Evolutionary conservation across 2,113 vertebrate genomes (phyloP), one percentile per base, ranked within the genome.

Genomic region (Panthera uncia): DNA sequence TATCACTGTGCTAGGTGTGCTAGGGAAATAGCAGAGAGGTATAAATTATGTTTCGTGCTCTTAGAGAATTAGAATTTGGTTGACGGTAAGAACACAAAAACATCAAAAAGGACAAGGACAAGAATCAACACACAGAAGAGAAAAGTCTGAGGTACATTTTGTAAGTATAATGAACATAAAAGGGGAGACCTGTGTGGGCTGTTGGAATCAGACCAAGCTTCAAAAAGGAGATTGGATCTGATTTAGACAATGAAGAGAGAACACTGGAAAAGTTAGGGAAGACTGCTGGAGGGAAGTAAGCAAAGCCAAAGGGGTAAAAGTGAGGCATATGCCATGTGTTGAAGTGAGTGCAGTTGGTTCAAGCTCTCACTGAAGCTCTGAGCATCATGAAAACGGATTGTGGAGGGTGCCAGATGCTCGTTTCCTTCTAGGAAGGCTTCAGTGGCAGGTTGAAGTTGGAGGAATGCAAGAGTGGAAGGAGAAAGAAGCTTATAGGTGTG

Each of bases 1-100:
- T 79, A 69, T 31, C 2, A n/a, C 33, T 74, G 50, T 45, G 69
- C 13, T 85, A 68, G 31, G 2, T 52, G 5, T 21, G 18, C 29
- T 9, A n/a, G 13, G n/a, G 6, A 93, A 79, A 90, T 45, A 61
- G 1, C 19, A 79, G 85, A 79, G 23, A 85, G 87, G 3, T 81
- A 55, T 48, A 86, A 45, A 95, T 74, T 8, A 36, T 74, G 12
- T 63, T 81, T 92, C 68, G 55, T 29, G 65, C 21, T 84, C 31
- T 96, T 7, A 71, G 21, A 71, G 13, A 95, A 87, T 36, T 74
- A 87, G 50, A 83, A 88, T 69, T 93, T 69, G 57, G 69, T 91
- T 57, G 25, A 73, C 7, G 19, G 13, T 61, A 92, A 94, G 57
- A 86, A 36, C 33, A 80, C 25, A n/a, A 27, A 2, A 84, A 45